Percentiles rank a stretch among this genome's conserved stretches.
Evolutionary conservation across 2,888 invertebrate species (phyloP).

Genomic region (Cerastis rubricosa): DNA sequence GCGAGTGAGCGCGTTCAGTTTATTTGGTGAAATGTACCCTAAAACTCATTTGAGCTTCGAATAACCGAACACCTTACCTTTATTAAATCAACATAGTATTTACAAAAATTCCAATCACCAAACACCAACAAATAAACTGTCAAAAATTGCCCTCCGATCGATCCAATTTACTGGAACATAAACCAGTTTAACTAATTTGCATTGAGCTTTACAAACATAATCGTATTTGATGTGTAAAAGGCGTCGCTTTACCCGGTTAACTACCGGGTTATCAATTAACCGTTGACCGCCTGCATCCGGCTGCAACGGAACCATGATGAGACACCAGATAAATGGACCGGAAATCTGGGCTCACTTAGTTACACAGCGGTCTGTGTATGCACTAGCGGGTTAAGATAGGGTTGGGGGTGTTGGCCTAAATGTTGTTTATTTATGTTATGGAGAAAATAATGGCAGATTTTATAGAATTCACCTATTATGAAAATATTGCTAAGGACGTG

Average conservation of each 20-base stretch:
- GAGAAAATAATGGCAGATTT: neutral
- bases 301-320: slow-evolving; percentile 86
- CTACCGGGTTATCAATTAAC: slow-evolving; percentile 89
- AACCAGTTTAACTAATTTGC: slow-evolving; percentile 55
- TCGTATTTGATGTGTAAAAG: slow-evolving; percentile 57
- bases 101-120: neutral
- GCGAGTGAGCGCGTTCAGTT: too few species aligned
- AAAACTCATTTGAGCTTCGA: neutral
- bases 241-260: slow-evolving; percentile 70
- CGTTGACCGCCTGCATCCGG: slow-evolving; percentile 87
- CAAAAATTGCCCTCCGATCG: slow-evolving; percentile 21
- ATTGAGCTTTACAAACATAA: slow-evolving; percentile 58
- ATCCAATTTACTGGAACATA: slow-evolving; percentile 43
- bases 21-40: too few species aligned
- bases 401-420: neutral
- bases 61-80: neutral
- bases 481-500: neutral
- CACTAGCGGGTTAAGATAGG: slow-evolving; percentile 29
- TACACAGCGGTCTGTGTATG: slow-evolving; percentile 49
- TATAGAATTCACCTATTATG: neutral
- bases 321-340: slow-evolving; percentile 84
- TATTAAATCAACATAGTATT: neutral
- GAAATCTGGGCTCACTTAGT: slow-evolving; percentile 77
- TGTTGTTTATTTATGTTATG: neutral
- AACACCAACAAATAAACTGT: neutral